Base-by-base conservation (phyloP, 1,140 invertebrate species). In the Cydia amplana region DNA sequence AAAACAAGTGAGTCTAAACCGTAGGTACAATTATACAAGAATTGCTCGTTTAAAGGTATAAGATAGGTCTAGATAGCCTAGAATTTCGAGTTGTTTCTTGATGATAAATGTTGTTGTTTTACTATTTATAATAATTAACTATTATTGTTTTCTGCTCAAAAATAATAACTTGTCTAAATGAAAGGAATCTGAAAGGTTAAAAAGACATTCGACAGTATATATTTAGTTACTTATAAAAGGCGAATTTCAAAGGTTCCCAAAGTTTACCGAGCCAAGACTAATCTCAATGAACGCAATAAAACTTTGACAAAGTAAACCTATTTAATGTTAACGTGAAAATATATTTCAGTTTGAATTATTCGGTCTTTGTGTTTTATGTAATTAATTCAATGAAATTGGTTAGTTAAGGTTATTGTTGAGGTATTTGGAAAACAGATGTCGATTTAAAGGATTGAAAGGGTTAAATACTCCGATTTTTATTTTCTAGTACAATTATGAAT, bases 231-330 rank as follows among this genome's bases (percentile, higher is more conserved):
- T 49, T 14, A 16, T 49, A 23, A 60, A 60, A 60, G 55, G 20
- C 55, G 7, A n/a, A 51, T 51, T 4, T 60, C 55, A 60, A 60
- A 60, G 55, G 20, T 60, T 60, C 20, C 20, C 20, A 60, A 60
- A 60, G 55, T 60, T 23, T 60, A 18, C 16, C 16, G 51, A 60
- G 6, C 9, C 55, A 23, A 60, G 55, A 60, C 18, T 60, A 60
- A 60, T 60, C 55, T 60, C 3, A 12, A 12, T 20, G 55, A 60
- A 60, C 20, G 55, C 55, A 23, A 60, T 60, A 60, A 23, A 60
- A 60, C 55, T 60, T 60, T 60, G 55, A 23, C n/a, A 60, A 60
- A 60, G 55, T 55, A 55, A 55, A 55, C n/a, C 51, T 18, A 55
- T 55, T 46, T 46, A 46, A 46, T 46, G 43, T 23, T 60, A 60